A percentile compares a stretch with the other conserved stretches of the same genome.
Conservation (phyloP, 2,888 invertebrate species). For the Cetonia aurata region DNA sequence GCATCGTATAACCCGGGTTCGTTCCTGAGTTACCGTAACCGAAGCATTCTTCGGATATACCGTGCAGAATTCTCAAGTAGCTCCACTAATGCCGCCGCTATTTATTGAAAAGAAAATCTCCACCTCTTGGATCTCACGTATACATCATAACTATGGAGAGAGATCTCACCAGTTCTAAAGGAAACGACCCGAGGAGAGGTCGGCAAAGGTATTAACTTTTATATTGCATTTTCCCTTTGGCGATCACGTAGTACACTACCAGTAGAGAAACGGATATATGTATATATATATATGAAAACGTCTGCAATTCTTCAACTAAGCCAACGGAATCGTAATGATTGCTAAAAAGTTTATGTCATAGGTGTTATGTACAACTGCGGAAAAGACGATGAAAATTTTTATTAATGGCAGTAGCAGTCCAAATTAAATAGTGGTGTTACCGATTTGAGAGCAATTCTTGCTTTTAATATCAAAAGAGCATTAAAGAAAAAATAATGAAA, state of each 20-base stretch:
- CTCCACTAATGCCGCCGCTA: conserved; percentile 12
- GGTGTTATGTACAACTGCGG: no score
- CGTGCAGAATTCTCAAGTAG: conserved; percentile 2
- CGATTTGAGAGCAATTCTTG: no score
- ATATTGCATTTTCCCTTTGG: conserved; percentile 23
- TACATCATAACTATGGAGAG: neutral
- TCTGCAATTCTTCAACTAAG: conserved; percentile 7
- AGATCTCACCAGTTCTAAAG: neutral
- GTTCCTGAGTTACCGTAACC: conserved; percentile 1
- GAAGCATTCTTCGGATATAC: neutral
- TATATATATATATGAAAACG: no score
- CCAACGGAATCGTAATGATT: no score
- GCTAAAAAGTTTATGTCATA: no score
- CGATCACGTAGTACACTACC: conserved; percentile 14
- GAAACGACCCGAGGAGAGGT: neutral
- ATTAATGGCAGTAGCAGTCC: no score
- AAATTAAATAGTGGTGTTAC: no score
- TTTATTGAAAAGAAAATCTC: conserved; percentile 20
- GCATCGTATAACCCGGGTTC: neutral
- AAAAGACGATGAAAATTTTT: no score
- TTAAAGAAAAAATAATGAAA: no score
- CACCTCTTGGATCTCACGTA: conserved; percentile 6
- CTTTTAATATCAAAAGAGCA: no score
- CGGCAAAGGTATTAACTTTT: conserved; percentile 22
- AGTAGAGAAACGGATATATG: conserved; percentile 1